Percentiles rank a stretch among this genome's conserved stretches.
These are phyloP conservation scores for Lasius platythorax DNA, from an alignment of 2,888 invertebrate species.

Conservation along the genomic window DNA sequence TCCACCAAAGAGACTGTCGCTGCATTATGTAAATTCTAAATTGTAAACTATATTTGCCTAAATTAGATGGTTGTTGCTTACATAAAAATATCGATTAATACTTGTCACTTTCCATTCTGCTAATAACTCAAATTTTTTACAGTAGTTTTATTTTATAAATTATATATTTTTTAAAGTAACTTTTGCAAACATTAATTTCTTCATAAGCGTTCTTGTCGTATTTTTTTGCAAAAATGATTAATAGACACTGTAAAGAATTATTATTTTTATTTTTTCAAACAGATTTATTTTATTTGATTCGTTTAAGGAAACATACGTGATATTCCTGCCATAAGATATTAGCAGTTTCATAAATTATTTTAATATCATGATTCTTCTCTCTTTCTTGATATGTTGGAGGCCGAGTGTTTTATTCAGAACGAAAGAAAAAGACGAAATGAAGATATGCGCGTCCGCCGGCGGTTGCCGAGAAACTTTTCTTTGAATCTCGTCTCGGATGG, in stretches of 20 bases:
- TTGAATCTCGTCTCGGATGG: constrained; percentile 38
- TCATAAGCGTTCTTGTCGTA: neutral
- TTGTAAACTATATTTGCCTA: neutral
- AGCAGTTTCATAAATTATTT: constrained; percentile 22
- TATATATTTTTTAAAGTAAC: neutral
- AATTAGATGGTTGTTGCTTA: neutral
- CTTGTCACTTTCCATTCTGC: neutral
- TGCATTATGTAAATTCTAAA: constrained; percentile 1
- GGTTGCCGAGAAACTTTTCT: constrained; percentile 35
- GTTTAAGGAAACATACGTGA: neutral
- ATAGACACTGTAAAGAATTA: neutral
- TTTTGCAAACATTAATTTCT: neutral
- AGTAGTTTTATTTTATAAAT: neutral
- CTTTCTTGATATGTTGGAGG: neutral
- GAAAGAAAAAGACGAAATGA: constrained; percentile 4
- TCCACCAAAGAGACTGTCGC: neutral
- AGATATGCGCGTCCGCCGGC: neutral
- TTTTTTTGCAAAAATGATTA: neutral
- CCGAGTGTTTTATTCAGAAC: constrained; percentile 28
- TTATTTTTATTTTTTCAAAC: neutral
- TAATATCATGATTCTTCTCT: constrained; percentile 15
- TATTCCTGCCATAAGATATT: constrained; percentile 11
- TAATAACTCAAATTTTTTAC: neutral
- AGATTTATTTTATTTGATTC: neutral
- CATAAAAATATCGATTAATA: neutral